phyloP scores from a whole-genome alignment of 2,797 vertebrate genomes.

The Morelia viridis region DNA sequence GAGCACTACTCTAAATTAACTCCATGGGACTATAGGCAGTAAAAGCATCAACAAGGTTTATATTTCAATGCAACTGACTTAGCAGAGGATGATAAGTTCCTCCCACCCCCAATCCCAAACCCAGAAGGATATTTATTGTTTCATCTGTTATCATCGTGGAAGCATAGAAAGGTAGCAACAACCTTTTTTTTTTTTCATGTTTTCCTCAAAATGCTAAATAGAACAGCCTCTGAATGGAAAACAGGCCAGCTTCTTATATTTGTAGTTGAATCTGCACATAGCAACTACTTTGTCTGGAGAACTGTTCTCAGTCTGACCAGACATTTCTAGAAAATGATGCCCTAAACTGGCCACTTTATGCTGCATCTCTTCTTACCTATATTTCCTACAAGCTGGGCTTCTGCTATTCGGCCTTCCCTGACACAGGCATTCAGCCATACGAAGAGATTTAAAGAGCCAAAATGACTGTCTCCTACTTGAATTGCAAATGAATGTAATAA shows the following conservation, averaged over 20 bases:
- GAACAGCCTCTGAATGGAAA: not conserved
- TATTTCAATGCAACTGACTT: conserved; percentile 33
- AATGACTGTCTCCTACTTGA: not conserved
- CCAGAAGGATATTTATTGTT: not conserved
- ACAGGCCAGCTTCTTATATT: not conserved
- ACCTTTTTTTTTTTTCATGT: not conserved
- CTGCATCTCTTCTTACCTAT: not conserved
- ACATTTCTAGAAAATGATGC: not conserved
- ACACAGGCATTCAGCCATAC: not conserved
- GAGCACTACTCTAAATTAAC: conserved; percentile 68
- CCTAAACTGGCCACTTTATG: not conserved
- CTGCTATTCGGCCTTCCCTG: not conserved
- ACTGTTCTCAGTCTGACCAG: not conserved
- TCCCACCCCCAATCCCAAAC: not conserved
- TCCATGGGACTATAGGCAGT: conserved; percentile 46
- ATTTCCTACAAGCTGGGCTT: not conserved
- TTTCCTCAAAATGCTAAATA: not conserved
- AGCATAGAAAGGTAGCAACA: not conserved
- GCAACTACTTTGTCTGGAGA: not conserved
- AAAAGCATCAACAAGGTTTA: conserved; percentile 51
- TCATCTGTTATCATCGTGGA: conserved; percentile 22
- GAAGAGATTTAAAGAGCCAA: not conserved
- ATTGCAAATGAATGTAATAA: not conserved
- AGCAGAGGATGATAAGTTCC: not conserved
- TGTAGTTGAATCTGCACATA: not conserved